Evolutionary conservation across 2,888 invertebrate species (phyloP).

Genomic region (Zaprionus bogoriensis): DNA sequence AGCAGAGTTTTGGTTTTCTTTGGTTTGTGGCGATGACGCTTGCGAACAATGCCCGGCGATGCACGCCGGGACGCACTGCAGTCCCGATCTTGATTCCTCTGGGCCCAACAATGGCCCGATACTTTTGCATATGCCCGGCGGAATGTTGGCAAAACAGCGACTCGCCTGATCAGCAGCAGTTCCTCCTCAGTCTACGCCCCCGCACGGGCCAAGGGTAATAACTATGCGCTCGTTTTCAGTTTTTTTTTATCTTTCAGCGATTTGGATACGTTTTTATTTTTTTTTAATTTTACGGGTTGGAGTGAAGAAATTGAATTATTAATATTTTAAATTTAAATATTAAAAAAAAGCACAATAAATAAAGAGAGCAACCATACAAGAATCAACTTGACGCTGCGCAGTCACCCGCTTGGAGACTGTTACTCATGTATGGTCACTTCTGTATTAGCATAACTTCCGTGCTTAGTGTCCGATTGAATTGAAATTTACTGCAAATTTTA

Average conservation of each 20-base stretch:
- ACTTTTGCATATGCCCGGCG: slow-evolving; percentile 52
- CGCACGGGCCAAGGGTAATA: slow-evolving; percentile 10
- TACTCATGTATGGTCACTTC: no score
- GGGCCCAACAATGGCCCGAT: background rate
- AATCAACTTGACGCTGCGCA: no score
- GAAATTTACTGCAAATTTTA: no score
- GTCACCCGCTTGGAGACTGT: no score
- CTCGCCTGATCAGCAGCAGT: background rate
- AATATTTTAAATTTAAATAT: background rate
- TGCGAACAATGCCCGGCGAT: slow-evolving; percentile 33
- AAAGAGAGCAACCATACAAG: slow-evolving; percentile 28
- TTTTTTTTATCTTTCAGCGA: slow-evolving; percentile 38
- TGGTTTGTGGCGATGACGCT: slow-evolving; percentile 40
- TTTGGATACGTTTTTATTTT: slow-evolving; percentile 31
- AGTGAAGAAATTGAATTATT: no score
- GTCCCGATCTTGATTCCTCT: slow-evolving; percentile 49
- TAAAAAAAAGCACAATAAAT: no score
- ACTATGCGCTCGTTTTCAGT: slow-evolving; percentile 23
- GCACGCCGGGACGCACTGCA: background rate
- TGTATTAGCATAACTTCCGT: no score
- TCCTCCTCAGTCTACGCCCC: background rate
- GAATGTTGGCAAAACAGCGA: slow-evolving; percentile 77
- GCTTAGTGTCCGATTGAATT: no score
- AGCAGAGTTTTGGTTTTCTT: slow-evolving; percentile 28
- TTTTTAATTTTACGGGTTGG: no score